Evolutionary conservation across 2,113 vertebrate species (phyloP).

Genomic region (Orcinus orca): DNA sequence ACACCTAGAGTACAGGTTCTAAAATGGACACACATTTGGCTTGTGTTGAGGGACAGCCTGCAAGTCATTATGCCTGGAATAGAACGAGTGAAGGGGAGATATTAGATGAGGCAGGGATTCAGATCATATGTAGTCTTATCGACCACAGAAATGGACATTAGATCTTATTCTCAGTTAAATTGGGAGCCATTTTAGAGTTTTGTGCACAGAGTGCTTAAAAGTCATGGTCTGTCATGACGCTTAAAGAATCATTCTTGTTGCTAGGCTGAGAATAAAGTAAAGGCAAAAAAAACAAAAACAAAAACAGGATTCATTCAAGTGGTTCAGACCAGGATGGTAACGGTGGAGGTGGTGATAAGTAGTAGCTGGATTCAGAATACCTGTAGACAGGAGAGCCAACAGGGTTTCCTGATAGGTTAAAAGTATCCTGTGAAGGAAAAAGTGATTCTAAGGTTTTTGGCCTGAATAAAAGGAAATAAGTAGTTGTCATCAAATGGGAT

Average conservation of each 20-base stretch:
- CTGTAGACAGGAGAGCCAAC: no score
- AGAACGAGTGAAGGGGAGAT: neutral
- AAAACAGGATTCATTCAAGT: neutral
- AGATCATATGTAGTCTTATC: neutral
- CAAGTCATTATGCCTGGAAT: neutral
- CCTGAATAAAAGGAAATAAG: neutral
- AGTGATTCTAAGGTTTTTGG: neutral
- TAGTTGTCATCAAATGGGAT: neutral
- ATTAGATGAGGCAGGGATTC: neutral
- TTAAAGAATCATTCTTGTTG: neutral
- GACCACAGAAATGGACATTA: neutral
- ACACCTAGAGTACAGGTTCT: neutral
- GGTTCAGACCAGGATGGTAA: neutral
- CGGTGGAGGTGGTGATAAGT: neutral
- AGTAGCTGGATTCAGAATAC: neutral
- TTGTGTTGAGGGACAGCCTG: neutral
- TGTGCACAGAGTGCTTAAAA: neutral
- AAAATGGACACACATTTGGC: neutral
- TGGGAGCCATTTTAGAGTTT: neutral
- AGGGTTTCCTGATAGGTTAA: fast-evolving
- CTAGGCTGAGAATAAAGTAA: neutral
- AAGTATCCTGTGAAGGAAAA: neutral
- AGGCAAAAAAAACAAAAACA: neutral
- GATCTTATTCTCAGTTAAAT: neutral
- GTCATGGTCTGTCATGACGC: neutral